Evolutionary conservation across 2,797 vertebrate species (phyloP).

Genomic region (Corythornis leucogaster): DNA sequence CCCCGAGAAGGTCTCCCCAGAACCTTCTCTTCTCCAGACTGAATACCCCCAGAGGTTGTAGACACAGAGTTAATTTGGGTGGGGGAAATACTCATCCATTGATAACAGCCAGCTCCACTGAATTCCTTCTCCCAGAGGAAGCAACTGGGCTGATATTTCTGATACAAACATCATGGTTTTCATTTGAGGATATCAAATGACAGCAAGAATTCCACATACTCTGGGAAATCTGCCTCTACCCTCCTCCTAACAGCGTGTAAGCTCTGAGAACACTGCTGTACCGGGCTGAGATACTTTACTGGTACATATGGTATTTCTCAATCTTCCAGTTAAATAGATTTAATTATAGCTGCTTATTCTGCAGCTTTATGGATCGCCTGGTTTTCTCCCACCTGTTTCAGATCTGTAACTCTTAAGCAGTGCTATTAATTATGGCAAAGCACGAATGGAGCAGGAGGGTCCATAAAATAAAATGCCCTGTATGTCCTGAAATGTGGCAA

Average conservation of each 20-base stretch:
- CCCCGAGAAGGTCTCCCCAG: background rate
- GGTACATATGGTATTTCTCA: slow-evolving; percentile 49
- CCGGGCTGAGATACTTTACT: slow-evolving; percentile 20
- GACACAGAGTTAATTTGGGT: background rate
- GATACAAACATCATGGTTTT: slow-evolving; percentile 38
- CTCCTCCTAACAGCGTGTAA: slow-evolving; percentile 36
- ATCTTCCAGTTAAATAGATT: slow-evolving; percentile 50
- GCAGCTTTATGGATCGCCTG: slow-evolving; percentile 48
- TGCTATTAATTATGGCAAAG: slow-evolving; percentile 44
- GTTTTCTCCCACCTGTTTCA: slow-evolving; percentile 59
- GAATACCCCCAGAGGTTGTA: background rate
- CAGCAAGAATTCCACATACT: slow-evolving; percentile 40
- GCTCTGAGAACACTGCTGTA: slow-evolving; percentile 6
- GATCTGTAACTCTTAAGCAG: slow-evolving; percentile 55
- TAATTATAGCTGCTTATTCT: slow-evolving; percentile 59
- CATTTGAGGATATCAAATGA: slow-evolving; percentile 57
- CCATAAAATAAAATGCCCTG: slow-evolving; percentile 10
- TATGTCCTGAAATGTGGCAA: background rate
- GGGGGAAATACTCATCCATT: background rate
- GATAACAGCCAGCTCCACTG: slow-evolving; percentile 8
- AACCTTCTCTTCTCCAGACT: background rate
- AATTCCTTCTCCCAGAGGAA: slow-evolving; percentile 33
- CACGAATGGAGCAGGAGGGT: slow-evolving; percentile 32
- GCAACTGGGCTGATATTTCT: slow-evolving; percentile 26
- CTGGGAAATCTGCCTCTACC: slow-evolving; percentile 56